Evolutionary conservation across 2,888 invertebrate species (phyloP).

Genomic region (Drosophila melanosoma): DNA sequence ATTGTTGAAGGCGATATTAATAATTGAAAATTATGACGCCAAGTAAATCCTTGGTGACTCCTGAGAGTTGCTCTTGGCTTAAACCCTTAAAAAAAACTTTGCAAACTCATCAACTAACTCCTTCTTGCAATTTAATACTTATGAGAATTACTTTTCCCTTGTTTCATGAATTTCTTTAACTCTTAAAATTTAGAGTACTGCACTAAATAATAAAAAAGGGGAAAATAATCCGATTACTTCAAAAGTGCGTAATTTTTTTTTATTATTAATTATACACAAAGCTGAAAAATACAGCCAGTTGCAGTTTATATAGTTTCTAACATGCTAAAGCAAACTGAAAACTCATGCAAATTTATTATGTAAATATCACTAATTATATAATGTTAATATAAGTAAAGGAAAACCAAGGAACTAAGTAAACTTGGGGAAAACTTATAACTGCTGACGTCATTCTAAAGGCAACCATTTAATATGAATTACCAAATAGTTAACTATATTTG

Average conservation of each 20-base stretch:
- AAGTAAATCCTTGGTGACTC: neutral
- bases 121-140: neutral
- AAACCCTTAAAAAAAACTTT: neutral
- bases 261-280: neutral
- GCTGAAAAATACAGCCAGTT: neutral
- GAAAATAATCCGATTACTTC: neutral
- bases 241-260: neutral
- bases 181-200: neutral
- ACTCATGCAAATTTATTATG: neutral
- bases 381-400: neutral
- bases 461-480: neutral
- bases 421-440: neutral
- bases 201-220: too few species aligned
- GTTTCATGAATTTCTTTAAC: neutral
- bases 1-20: neutral
- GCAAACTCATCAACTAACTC: neutral
- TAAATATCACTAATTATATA: neutral
- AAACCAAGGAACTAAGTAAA: neutral
- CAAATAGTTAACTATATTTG: neutral
- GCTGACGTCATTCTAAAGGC: neutral
- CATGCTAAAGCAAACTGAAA: neutral
- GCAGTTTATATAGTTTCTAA: neutral
- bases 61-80: neutral
- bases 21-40: neutral
- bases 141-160: neutral